Conservation (phyloP, 2,888 invertebrate genomes). For the Ligdia adustata region DNA sequence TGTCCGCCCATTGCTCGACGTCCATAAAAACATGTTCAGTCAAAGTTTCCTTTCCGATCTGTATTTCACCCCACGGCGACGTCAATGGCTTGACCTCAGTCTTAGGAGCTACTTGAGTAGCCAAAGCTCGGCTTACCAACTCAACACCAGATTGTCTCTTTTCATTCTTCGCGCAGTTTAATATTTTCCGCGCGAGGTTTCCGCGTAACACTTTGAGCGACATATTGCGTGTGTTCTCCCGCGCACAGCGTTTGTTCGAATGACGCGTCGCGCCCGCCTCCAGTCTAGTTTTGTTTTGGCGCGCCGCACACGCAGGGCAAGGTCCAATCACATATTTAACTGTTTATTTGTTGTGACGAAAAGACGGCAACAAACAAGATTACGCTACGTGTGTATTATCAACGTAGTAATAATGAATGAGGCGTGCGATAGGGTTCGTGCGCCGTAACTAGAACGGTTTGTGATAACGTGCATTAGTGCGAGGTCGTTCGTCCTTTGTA, state of each 20-base stretch:
- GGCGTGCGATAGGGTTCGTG: conserved; percentile 23
- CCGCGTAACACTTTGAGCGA: conserved; percentile 78
- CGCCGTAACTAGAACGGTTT: conserved; percentile 3
- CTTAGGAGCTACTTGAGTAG: conserved; percentile 63
- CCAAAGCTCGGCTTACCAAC: conserved; percentile 53
- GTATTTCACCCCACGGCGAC: conserved; percentile 78
- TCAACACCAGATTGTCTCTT: conserved; percentile 40
- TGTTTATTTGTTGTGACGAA: conserved; percentile 44
- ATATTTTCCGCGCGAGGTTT: conserved; percentile 66
- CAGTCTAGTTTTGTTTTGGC: conserved; percentile 59
- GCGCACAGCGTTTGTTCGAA: conserved; percentile 56
- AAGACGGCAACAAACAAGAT: conserved; percentile 48
- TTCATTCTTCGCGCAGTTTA: conserved; percentile 57
- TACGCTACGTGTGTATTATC: conserved; percentile 40
- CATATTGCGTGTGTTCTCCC: conserved; percentile 63
- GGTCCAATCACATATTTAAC: conserved; percentile 64
- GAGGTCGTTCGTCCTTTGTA: neutral
- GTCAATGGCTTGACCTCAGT: conserved; percentile 60
- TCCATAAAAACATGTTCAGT: conserved; percentile 85
- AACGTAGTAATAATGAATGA: conserved; percentile 45
- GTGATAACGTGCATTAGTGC: conserved; percentile 2
- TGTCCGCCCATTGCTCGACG: conserved; percentile 81
- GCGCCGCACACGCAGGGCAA: conserved; percentile 63
- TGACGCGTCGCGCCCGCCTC: conserved; percentile 47
- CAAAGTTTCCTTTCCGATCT: conserved; percentile 82